Evolutionary conservation across 2,888 invertebrate species (phyloP), one percentile per base, ranked within the genome.

Genomic region (Drosophila paramelanica): DNA sequence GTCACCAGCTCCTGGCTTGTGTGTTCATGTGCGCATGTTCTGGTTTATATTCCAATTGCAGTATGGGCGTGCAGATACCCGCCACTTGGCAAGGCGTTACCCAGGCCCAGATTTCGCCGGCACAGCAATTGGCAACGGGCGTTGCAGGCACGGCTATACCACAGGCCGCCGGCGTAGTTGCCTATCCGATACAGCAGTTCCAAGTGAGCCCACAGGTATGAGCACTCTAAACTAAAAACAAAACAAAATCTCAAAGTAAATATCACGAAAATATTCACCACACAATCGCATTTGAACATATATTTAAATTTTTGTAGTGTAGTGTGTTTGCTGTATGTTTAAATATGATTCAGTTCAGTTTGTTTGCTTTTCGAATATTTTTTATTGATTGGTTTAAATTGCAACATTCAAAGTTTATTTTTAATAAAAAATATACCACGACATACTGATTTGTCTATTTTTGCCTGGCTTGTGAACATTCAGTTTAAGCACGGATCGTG

Each of bases 151-250:
- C 94, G 93, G 92, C 95, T 74, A 95, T 97, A 66, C 95, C 95
- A 67, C 96, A 96, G 93, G 94, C 94, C 78, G 95, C 96, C 20
- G 96, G 96, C 71, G 95, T 97, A 93, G 96, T 97, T 92, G 96
- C 96, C 91, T 97, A 97, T 92, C 97, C 97, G 58, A 96, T 97
- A 93, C 97, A 97, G 93, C 97, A 97, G 93, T 98, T 97, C 94
- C 97, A 97, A 94, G 97, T 96, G 88, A 93, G 93, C 92, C 93
- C 93, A 84, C 93, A 93, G 93, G 93, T 93, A 92, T 81, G 91
- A 89, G 72, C 67, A 47, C 23, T 14, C 55, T 59, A 51, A 51
- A 53, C 42, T 41, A 25, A 65, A 33, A 51, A 4, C 11, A 11
- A 11, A 33, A 3, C 11, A 11, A 36, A 36, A 13, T 13, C 11